Base-by-base conservation (phyloP, 1,140 invertebrate genomes). In the Philopotamus ludificatus region DNA sequence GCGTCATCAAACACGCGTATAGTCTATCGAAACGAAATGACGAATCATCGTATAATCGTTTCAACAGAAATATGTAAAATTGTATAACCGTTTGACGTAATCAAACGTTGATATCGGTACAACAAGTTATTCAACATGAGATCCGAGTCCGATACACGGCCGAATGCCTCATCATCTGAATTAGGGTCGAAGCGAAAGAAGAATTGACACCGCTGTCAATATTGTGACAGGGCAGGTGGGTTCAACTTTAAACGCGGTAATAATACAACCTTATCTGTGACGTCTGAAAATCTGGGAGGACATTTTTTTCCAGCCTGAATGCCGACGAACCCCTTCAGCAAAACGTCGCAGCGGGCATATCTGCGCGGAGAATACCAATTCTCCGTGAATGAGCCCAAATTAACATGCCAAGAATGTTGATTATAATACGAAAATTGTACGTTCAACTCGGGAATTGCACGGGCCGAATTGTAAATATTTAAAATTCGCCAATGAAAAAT, bases 221-320 rank as follows among this genome's bases (percentile, higher is more conserved):
- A 53, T 53, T 53, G 50, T 53, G 50, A 53, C 50, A 53, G 21
- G 50, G 21, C 50, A 53, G 50, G 50, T 53, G 50, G 23, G 50
- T 1, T 2, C 45, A n/a, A n/a, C 18, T 9, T 16, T 8, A 49
- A 9, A 49, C 45, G 18, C 45, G 2, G n/a, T n/a, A 39, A 7
- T 8, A 8, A 7, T 39, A 39, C n/a, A 39, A 8, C 34, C 7
- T 39, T 39, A 39, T 8, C 34, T n/a, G 7, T 39, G n/a, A 39
- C 34, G 34, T n/a, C 34, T 8, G 7, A n/a, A 39, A 7, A n/a
- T 39, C n/a, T 39, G 34, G 7, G 34, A n/a, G 34, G 34, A 8
- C n/a, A 39, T 7, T 8, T 34, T 34, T 34, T 34, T 34, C 4
- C 28, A 12, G 28, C 28, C 28, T 7, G 4, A 4, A 34, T 34